These are phyloP conservation scores for Tapera naevia DNA, from an alignment of 2,797 vertebrate genomes.

Conservation along the genomic window DNA sequence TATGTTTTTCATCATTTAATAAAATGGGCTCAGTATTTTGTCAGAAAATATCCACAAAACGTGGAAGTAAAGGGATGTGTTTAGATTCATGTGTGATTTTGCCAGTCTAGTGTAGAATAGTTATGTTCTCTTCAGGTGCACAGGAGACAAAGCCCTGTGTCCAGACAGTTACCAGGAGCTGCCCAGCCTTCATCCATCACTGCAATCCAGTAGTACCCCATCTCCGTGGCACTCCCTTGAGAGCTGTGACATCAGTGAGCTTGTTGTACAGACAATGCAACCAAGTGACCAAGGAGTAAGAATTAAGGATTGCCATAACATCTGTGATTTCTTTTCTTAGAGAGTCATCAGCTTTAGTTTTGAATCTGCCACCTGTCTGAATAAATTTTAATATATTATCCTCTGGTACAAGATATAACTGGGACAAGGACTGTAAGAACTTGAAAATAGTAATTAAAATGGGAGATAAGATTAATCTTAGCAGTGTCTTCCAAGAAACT, in stretches of 20 bases:
- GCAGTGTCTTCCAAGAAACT: constrained; percentile 44
- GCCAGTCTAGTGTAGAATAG: neutral
- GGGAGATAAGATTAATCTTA: constrained; percentile 46
- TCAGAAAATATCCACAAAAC: neutral
- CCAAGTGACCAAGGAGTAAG: neutral
- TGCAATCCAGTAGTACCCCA: neutral
- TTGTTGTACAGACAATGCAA: neutral
- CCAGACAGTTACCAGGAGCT: neutral
- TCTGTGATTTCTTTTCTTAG: constrained; percentile 21
- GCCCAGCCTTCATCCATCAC: neutral
- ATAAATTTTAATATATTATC: constrained; percentile 43
- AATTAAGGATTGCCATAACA: constrained; percentile 23
- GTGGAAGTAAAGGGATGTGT: neutral
- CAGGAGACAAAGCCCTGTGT: neutral
- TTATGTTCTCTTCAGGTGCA: neutral
- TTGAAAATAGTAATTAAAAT: constrained; percentile 60
- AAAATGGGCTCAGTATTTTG: neutral
- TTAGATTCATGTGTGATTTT: neutral
- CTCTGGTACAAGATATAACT: constrained; percentile 48
- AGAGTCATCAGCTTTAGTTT: constrained; percentile 52
- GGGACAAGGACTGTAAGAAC: constrained; percentile 57
- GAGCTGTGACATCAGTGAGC: rapidly evolving
- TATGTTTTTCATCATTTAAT: neutral
- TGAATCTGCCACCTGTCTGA: constrained; percentile 27
- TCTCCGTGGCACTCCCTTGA: rapidly evolving